These are phyloP conservation scores for Cecropterus lyciades DNA, from an alignment of 1,140 invertebrate genomes.

Conservation along the genomic window DNA sequence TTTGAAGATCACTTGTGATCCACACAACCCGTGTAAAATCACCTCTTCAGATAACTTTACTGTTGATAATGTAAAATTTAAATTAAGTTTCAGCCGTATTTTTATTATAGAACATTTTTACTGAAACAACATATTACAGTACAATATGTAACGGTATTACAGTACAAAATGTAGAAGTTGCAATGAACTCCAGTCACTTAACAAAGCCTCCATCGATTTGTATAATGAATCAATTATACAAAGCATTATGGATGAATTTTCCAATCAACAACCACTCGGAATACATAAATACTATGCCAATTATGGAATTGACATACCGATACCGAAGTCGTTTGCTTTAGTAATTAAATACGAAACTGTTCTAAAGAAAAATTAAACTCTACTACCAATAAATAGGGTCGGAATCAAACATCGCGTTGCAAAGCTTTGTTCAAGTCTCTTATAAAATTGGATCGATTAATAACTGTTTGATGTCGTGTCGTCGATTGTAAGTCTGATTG, in stretches of 20 bases:
- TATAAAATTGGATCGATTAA: conserved; percentile 25
- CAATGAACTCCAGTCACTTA: no score
- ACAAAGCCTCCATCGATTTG: no score
- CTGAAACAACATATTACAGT: no score
- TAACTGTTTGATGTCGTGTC: conserved; percentile 24
- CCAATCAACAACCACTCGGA: conserved; percentile 21
- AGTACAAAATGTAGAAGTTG: no score
- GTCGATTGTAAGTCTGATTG: conserved; percentile 19
- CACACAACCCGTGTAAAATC: no score
- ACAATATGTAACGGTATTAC: no score
- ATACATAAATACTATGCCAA: conserved; percentile 23
- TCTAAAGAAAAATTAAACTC: conserved; percentile 6
- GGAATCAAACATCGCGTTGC: conserved; percentile 7
- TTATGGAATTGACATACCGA: conserved; percentile 31
- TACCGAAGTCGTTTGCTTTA: conserved; percentile 17
- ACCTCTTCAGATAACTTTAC: no score
- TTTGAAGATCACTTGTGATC: no score
- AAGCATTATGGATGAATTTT: conserved; percentile 23
- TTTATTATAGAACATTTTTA: no score
- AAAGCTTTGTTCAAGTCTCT: conserved; percentile 5
- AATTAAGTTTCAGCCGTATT: no score
- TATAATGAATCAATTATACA: conserved; percentile 3
- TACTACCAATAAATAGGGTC: conserved; percentile 12
- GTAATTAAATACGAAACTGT: conserved; percentile 27
- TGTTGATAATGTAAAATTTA: no score